phyloP scores from a whole-genome alignment of 2,797 vertebrate species.

The Leptoclinus maculatus region DNA sequence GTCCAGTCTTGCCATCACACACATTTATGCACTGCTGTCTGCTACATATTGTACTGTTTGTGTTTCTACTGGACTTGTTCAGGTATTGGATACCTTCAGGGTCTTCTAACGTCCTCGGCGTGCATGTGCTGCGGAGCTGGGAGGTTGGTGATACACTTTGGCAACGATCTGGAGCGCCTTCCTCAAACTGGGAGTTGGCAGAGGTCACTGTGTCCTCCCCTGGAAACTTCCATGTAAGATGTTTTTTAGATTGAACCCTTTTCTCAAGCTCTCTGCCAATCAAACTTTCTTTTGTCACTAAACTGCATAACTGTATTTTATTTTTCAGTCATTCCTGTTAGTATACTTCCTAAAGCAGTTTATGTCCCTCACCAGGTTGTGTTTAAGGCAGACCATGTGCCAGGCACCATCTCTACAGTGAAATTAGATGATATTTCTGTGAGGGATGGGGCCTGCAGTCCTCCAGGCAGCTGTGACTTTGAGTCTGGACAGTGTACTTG shows the following conservation, averaged over 20 bases:
- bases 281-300: neutral
- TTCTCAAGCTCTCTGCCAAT: neutral
- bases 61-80: constrained; percentile 21
- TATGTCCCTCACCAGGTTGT: constrained; percentile 69
- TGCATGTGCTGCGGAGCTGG: constrained; percentile 69
- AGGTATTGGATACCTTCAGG: constrained; percentile 80
- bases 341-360: neutral
- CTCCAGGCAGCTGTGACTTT: constrained; percentile 83
- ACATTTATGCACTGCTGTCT: neutral
- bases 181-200: constrained; percentile 79
- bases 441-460: constrained; percentile 69
- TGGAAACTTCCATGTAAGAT: constrained; percentile 71
- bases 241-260: neutral
- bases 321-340: neutral
- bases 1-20: constrained; percentile 22
- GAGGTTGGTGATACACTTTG: constrained; percentile 64
- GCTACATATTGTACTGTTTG: neutral
- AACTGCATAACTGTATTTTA: neutral
- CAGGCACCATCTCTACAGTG: constrained; percentile 49
- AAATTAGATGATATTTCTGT: constrained; percentile 82
- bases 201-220: constrained; percentile 82
- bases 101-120: constrained; percentile 57
- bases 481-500: constrained; percentile 82
- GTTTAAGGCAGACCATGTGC: constrained; percentile 65
- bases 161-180: constrained; percentile 64